Conservation (phyloP, 1,140 invertebrate species). For the Sitobion miscanthi region DNA sequence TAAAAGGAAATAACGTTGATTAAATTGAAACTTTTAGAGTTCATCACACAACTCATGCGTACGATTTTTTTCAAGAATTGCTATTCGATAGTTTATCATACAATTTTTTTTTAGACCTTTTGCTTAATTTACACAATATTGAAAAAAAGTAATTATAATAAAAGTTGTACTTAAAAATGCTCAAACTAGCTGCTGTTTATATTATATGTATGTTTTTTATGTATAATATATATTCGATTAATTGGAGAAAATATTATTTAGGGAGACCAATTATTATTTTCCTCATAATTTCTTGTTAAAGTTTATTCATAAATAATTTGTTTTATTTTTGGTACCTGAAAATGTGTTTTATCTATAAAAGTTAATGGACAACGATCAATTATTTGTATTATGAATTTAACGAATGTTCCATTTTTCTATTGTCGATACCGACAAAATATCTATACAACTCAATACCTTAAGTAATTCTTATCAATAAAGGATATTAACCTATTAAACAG, state of each 20-base stretch:
- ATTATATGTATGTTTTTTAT: neutral
- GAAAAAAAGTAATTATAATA: constrained; percentile 37
- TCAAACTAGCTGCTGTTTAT: neutral
- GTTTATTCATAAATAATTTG: neutral
- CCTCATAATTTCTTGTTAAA: neutral
- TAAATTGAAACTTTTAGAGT: constrained; percentile 41
- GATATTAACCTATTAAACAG: neutral
- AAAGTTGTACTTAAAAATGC: constrained; percentile 14
- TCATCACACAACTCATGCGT: constrained; percentile 49
- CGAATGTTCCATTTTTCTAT: neutral
- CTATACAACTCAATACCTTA: neutral
- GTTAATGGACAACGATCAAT: neutral
- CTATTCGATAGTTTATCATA: neutral
- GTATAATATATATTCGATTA: neutral
- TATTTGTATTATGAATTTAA: neutral
- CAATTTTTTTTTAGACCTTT: constrained; percentile 21
- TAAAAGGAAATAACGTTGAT: constrained; percentile 20
- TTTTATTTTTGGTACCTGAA: neutral
- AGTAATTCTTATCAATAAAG: neutral
- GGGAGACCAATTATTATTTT: neutral
- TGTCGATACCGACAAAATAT: neutral
- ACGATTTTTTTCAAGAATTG: neutral
- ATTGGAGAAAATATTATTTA: neutral
- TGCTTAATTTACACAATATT: neutral
- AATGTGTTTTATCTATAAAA: neutral